phyloP scores from a whole-genome alignment of 2,113 vertebrate species.

The Tragelaphus buxtoni region DNA sequence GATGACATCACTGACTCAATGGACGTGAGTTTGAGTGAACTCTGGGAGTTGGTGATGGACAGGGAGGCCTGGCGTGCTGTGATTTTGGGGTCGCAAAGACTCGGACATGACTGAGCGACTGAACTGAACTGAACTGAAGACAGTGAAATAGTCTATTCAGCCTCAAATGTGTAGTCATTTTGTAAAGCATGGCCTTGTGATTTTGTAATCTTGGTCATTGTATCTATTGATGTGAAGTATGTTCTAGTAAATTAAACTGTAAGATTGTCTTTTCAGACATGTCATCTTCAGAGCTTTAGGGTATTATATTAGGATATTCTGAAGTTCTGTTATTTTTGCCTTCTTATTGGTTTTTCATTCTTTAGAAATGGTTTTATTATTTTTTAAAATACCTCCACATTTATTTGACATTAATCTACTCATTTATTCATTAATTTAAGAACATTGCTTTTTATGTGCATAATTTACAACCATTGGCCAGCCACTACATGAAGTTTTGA shows the following conservation, averaged over 20 bases:
- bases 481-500: not conserved
- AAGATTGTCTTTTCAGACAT: not conserved
- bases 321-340: not conserved
- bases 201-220: not conserved
- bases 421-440: not conserved
- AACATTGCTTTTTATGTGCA: not conserved
- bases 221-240: not conserved
- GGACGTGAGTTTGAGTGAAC: too few relatives aligned
- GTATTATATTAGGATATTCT: not conserved
- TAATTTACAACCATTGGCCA: not conserved
- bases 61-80: too few relatives aligned
- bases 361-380: not conserved
- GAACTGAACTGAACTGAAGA: not conserved
- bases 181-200: not conserved
- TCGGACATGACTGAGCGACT: too few relatives aligned
- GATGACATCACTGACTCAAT: too few relatives aligned
- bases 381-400: not conserved
- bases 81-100: too few relatives aligned
- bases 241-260: slow-evolving; percentile 6
- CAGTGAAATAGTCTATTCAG: not conserved
- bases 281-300: not conserved
- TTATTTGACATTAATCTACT: not conserved
- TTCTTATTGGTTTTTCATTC: not conserved
- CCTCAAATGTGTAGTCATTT: not conserved
- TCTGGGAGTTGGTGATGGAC: too few relatives aligned